These are phyloP conservation scores for Serinus canaria DNA, from an alignment of 2,113 vertebrate genomes.

Conservation along the genomic window DNA sequence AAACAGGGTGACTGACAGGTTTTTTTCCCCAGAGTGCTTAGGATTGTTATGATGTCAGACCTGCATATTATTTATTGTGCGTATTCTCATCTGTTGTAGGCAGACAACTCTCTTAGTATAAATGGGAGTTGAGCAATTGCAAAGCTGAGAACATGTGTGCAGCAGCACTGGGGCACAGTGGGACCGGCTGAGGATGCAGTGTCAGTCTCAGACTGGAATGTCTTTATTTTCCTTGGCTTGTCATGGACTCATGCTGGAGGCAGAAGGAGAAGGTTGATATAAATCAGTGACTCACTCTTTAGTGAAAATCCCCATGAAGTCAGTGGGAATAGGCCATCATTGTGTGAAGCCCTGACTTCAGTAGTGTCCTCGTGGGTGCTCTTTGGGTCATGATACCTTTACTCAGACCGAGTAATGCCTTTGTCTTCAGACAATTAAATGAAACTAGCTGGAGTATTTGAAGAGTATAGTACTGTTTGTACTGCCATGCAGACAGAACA, in stretches of 20 bases:
- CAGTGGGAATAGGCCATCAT: constrained; percentile 44
- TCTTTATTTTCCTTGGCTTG: constrained; percentile 75
- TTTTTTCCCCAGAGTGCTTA: constrained; percentile 12
- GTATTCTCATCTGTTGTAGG: constrained; percentile 16
- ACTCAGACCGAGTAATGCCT: not conserved
- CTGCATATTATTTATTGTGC: not conserved
- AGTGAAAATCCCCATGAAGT: constrained; percentile 41
- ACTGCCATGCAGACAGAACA: constrained; percentile 27
- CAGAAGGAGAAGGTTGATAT: constrained; percentile 67
- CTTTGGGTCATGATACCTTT: constrained; percentile 32
- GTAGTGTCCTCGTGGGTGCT: constrained; percentile 2
- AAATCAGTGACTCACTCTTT: constrained; percentile 57
- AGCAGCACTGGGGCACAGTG: constrained; percentile 22
- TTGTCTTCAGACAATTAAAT: not conserved
- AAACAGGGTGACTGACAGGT: constrained; percentile 21
- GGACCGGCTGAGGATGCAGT: constrained; percentile 51
- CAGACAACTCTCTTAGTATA: not conserved
- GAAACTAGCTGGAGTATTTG: not conserved
- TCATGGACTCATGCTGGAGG: constrained; percentile 40
- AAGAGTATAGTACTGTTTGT: constrained; percentile 32
- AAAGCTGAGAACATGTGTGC: constrained; percentile 51
- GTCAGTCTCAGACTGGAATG: constrained; percentile 68
- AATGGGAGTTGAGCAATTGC: not conserved
- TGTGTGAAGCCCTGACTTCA: constrained; percentile 34
- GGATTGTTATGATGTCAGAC: constrained; percentile 15